Evolutionary conservation across 2,113 vertebrate genomes (phyloP).

Genomic region (Morphnarchus princeps): DNA sequence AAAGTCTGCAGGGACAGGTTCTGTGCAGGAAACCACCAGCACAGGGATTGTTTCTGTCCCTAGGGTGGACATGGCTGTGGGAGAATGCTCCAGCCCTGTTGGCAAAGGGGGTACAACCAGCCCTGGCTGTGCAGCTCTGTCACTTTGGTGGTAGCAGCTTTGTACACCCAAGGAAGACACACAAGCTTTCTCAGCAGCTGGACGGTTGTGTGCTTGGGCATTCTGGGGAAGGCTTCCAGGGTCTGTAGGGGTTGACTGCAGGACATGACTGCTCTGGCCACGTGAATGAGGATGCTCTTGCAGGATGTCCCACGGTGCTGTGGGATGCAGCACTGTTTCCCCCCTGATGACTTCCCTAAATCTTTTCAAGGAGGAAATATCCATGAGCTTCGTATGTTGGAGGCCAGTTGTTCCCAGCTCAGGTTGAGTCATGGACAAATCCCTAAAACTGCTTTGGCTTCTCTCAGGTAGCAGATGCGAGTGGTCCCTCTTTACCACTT

Average conservation of each 20-base stretch:
- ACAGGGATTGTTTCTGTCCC: not conserved
- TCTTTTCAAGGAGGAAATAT: rapidly evolving
- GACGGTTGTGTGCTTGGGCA: not conserved
- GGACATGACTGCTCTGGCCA: not conserved
- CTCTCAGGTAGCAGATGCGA: not conserved
- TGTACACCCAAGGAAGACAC: not conserved
- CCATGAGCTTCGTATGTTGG: rapidly evolving
- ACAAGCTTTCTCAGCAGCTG: not conserved
- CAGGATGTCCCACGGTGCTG: not conserved
- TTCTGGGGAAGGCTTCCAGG: not conserved
- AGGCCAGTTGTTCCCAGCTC: not conserved
- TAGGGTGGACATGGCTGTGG: not conserved
- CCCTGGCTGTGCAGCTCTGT: not conserved
- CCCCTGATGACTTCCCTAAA: not conserved
- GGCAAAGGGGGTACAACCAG: not conserved
- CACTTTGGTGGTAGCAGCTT: not conserved
- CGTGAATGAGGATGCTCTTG: not conserved
- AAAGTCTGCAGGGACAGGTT: not conserved
- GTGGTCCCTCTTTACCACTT: rapidly evolving
- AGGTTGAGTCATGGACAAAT: not conserved
- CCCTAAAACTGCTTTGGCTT: not conserved
- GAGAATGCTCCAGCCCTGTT: not conserved
- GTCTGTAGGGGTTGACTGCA: not conserved
- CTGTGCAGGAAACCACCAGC: not conserved
- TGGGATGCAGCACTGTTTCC: not conserved